Percentiles rank a stretch among this genome's conserved stretches.
phyloP scores from a whole-genome alignment of 2,888 invertebrate species.

The Mythimna ferrago region DNA sequence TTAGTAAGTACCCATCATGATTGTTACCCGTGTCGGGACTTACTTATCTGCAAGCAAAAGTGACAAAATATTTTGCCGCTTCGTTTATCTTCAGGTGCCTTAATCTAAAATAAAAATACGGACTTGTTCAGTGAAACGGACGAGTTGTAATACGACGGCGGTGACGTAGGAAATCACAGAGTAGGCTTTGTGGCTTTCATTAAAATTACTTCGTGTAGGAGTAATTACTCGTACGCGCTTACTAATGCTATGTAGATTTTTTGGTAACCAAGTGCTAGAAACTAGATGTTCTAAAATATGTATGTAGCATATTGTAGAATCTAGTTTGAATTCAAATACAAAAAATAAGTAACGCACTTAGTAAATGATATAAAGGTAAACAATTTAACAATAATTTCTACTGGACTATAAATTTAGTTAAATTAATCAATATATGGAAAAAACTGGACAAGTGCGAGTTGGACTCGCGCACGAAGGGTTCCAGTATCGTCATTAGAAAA shows the following conservation, averaged over 20 bases:
- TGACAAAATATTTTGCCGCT: neutral
- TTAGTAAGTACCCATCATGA: neutral
- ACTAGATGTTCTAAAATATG: neutral
- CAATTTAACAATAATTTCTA: no score
- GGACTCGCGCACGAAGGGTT: no score
- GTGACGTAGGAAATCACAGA: constrained; percentile 12
- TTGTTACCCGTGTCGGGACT: neutral
- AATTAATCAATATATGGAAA: no score
- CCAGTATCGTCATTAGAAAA: no score
- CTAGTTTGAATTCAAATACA: constrained; percentile 4
- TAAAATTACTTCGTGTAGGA: neutral
- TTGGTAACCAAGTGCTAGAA: neutral
- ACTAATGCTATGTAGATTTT: neutral
- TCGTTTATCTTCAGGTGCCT: neutral
- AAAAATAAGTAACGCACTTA: neutral
- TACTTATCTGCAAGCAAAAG: neutral
- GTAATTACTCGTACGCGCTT: neutral
- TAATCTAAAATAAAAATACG: neutral
- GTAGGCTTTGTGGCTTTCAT: neutral
- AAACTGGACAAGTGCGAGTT: no score
- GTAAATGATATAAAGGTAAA: no score
- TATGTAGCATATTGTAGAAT: no score
- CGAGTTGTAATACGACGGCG: constrained; percentile 6
- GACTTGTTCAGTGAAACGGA: constrained; percentile 4
- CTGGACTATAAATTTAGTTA: no score